Percentiles rank a stretch among this genome's conserved stretches.
Evolutionary conservation across 1,140 invertebrate species (phyloP).

Genomic region (Thaumetopoea pityocampa): DNA sequence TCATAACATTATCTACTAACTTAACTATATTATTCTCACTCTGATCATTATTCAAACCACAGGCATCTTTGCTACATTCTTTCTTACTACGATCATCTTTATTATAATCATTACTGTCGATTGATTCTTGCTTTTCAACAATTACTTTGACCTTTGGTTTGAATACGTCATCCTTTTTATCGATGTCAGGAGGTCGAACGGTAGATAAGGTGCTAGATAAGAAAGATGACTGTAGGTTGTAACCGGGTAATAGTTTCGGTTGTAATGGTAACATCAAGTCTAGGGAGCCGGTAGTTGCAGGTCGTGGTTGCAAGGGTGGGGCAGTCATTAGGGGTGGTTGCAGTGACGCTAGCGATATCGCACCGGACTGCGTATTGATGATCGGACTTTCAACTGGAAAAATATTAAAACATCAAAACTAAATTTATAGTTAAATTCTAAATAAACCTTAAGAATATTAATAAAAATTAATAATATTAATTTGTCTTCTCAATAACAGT

Average conservation of each 20-base stretch:
- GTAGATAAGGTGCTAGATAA: slow-evolving; percentile 64
- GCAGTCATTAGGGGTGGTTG: slow-evolving; percentile 69
- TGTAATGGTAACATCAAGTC: slow-evolving; percentile 81
- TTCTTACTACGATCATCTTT: slow-evolving; percentile 19
- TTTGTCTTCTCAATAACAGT: too few species aligned
- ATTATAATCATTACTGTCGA: slow-evolving; percentile 25
- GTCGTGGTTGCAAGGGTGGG: slow-evolving; percentile 79
- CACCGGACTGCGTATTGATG: slow-evolving; percentile 64
- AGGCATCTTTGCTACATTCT: slow-evolving; percentile 30
- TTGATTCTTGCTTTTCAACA: slow-evolving; percentile 51
- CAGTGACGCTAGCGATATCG: slow-evolving; percentile 68
- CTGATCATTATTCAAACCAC: too few species aligned
- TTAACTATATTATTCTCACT: slow-evolving; percentile 24
- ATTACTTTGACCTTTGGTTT: slow-evolving; percentile 57
- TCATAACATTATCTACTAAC: slow-evolving; percentile 27
- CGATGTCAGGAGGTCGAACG: slow-evolving; percentile 60
- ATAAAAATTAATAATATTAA: too few species aligned
- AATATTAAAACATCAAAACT: slow-evolving; percentile 7
- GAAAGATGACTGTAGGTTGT: slow-evolving; percentile 64
- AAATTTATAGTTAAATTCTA: neutral
- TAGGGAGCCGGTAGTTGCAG: slow-evolving; percentile 80
- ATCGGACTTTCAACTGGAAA: slow-evolving; percentile 70
- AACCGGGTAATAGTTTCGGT: slow-evolving; percentile 77
- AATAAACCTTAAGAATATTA: too few species aligned
- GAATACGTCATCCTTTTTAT: slow-evolving; percentile 36